Evolutionary conservation across 2,113 vertebrate genomes (phyloP).

Genomic region (Oxygymnocypris stewartii): DNA sequence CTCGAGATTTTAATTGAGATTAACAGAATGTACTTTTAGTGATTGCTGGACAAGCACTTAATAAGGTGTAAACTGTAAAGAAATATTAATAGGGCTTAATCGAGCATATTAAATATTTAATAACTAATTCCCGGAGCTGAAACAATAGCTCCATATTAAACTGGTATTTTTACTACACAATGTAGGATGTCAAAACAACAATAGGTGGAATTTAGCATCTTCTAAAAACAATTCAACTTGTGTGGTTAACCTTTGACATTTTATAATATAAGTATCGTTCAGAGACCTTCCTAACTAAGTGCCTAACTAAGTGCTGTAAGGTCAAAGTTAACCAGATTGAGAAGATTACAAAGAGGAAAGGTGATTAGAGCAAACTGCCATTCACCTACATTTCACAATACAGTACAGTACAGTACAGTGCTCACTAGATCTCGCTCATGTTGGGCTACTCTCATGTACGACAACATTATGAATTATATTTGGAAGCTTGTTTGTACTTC

Average conservation of each 20-base stretch:
- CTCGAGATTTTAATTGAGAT: too few species aligned
- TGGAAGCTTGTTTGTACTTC: background rate
- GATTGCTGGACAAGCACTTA: too few species aligned
- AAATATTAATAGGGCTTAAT: too few species aligned
- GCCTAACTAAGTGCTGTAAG: background rate
- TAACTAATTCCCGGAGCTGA: too few species aligned
- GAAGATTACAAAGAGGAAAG: constrained; percentile 20
- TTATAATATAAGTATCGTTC: background rate
- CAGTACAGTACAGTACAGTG: background rate
- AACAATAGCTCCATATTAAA: too few species aligned
- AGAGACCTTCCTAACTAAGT: background rate
- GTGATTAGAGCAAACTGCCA: constrained; percentile 5
- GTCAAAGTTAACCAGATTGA: background rate
- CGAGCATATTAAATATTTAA: too few species aligned
- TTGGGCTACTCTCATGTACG: too few species aligned
- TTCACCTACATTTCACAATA: constrained; percentile 22
- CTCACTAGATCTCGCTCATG: background rate
- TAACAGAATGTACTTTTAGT: too few species aligned
- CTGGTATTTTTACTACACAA: too few species aligned
- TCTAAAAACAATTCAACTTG: background rate
- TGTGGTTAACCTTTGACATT: background rate
- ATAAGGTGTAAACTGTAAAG: too few species aligned
- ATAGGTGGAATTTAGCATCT: background rate
- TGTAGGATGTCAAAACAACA: background rate
- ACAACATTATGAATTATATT: background rate